These are phyloP conservation scores for Macrobrachium nipponense DNA, from an alignment of 1,140 invertebrate species.

Conservation along the genomic window DNA sequence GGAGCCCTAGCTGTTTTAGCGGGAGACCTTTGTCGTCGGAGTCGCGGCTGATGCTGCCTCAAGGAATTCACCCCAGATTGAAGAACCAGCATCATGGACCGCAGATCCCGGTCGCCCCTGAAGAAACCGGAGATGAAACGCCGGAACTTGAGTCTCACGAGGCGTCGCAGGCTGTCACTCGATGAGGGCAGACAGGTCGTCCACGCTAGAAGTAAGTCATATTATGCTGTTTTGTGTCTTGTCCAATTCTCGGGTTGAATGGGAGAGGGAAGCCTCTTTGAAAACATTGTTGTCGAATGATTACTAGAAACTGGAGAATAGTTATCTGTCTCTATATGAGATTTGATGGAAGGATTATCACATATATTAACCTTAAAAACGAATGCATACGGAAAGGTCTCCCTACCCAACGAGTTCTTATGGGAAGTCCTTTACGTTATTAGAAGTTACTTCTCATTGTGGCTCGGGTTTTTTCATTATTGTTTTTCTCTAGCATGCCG, in stretches of 20 bases:
- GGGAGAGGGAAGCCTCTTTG: background rate
- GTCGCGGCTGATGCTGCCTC: background rate
- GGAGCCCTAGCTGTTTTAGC: no score
- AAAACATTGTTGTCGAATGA: background rate
- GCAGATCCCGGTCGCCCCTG: conserved; percentile 43
- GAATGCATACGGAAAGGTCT: no score
- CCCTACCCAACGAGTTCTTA: no score
- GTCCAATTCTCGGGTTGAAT: no score
- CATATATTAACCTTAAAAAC: no score
- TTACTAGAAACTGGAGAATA: no score
- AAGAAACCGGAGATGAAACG: conserved; percentile 54
- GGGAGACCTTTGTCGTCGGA: no score
- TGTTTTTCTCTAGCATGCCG: no score
- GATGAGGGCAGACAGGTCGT: conserved; percentile 47
- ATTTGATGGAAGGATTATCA: no score
- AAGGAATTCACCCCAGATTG: background rate
- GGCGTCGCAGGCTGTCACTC: conserved; percentile 27
- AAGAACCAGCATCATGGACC: conserved; percentile 25
- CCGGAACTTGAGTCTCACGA: conserved; percentile 39
- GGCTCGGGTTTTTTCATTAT: no score
- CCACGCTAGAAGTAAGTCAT: conserved; percentile 43
- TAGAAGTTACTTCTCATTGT: background rate
- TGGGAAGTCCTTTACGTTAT: no score
- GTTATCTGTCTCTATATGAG: no score
- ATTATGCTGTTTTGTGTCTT: background rate